Conservation (phyloP, 2,797 vertebrate species). For the Brachymystax lenok region DNA sequence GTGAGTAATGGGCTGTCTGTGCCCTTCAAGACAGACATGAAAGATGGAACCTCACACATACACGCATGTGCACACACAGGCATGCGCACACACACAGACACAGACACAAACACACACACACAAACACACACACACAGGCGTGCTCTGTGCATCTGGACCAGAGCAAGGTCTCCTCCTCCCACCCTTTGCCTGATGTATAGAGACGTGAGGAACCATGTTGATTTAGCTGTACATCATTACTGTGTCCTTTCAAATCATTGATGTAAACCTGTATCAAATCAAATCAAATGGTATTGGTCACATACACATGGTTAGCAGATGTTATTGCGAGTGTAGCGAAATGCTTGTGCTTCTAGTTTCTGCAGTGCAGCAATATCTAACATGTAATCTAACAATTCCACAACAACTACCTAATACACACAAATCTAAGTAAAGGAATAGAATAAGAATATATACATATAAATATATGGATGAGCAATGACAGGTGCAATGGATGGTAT, state of each 20-base stretch:
- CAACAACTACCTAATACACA: too few relatives aligned
- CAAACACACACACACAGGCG: conserved; percentile 4
- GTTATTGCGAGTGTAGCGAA: too few relatives aligned
- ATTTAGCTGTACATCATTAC: neutral
- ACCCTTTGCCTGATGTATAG: neutral
- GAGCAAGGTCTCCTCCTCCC: conserved; percentile 7
- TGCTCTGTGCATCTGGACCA: conserved; percentile 7
- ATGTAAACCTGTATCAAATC: neutral
- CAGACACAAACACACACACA: conserved; percentile 2
- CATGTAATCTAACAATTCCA: too few relatives aligned
- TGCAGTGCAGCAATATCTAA: too few relatives aligned
- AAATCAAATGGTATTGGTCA: too few relatives aligned
- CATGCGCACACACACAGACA: neutral
- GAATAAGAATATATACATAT: too few relatives aligned
- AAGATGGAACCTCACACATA: neutral
- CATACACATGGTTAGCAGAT: too few relatives aligned
- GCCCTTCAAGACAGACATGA: neutral
- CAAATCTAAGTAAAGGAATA: too few relatives aligned
- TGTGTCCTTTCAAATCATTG: neutral
- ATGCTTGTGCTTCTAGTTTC: too few relatives aligned
- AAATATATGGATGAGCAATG: too few relatives aligned
- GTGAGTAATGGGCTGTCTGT: neutral
- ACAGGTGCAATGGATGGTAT: too few relatives aligned
- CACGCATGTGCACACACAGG: neutral
- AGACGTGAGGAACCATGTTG: neutral